Base-by-base conservation (phyloP, 2,888 invertebrate genomes). In the Cantharis nigra region DNA sequence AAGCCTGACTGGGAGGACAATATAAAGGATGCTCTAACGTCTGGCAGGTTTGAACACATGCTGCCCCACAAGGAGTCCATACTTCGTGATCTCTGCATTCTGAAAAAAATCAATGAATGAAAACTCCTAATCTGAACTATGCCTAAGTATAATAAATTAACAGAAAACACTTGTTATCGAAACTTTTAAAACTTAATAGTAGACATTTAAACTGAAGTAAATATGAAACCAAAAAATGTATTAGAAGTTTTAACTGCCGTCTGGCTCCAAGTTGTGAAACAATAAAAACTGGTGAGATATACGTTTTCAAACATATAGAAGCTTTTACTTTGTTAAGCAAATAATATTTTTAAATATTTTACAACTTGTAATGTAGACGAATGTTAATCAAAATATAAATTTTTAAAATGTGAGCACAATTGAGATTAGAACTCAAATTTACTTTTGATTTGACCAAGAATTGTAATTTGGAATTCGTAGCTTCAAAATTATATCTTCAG, bases 21-120 rank as follows among this genome's bases (percentile, higher is more conserved):
- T 67, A 72, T 3, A 33, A 14, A 1, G 75, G 70, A n/a, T 74
- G 33, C 11, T 76, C 69, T 11, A 71, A 70, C 30, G 72, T 79
- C 23, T 71, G 70, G 16, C 80, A 80, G 18, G 79, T 74, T 16
- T 69, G 69, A 7, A 74, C 49, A 18, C 80, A 80, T 13, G 72
- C 71, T 3, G 76, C 67, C 1, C 79, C 79, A 69, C 80, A 80
- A 18, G 67, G 23, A 4, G 71, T 72, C 67, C 69, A 80, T n/a
- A 67, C 75, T 14, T 76, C 69, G 16, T 79, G 70, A 5, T 77
- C 76, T 10, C 69, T 10, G 14, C 79, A 78, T 63, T 26, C 75
- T 79, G 28, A 69, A 76, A 74, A 3, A 71, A 65, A 14, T 49
- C 3, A 20, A 23, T 23, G 14, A 65, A 14, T 65, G 1, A 20